Evolutionary conservation across 2,797 vertebrate species (phyloP), one percentile per base, ranked within the genome.

Genomic region (Scarus forsteni): DNA sequence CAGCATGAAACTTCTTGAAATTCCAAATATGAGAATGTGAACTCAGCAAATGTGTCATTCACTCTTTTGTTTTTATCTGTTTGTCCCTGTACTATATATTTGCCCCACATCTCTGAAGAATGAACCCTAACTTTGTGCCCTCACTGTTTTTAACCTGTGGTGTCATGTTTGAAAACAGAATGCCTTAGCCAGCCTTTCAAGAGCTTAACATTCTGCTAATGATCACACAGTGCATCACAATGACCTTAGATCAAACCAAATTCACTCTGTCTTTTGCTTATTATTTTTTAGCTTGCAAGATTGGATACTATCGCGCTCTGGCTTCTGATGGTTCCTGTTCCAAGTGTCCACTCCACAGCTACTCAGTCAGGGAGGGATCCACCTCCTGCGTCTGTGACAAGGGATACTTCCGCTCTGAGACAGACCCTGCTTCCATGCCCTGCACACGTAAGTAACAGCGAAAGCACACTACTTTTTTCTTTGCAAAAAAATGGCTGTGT

Each of bases 271-370:
- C 27, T 3, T 86, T 46, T 79, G 13, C 19, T 69, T 91, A 34
- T 57, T 76, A 54, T 85, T 71, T 86, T 87, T 34, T 77, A 99
- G 98, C 97, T 81, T 99, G 98, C 89, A 98, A 96, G 93, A 96
- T 96, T 0, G 98, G 98, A 66, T 98, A 95, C 93, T 99, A 97
- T 93, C 96, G 97, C 59, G 96, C 97, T 27, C 93, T 97, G 80
- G 97, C 96, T 55, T 95, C 95, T 1, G 97, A 99, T 10, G 91
- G 91, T 19, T 76, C 92, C 77, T 99, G 98, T 77, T 93, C 96
- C 90, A 98, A 98, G 84, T 99, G 98, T 91, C 97, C 98, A 0
- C 95, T 95, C 15, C 96, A 98, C 88, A 99, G 97, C 91, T 99
- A 96, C 92, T 97, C 97, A 1, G 93, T 95, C 83, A 94, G 96